Evolutionary conservation across 2,888 invertebrate genomes (phyloP).

Genomic region (Lasioglossum morio): DNA sequence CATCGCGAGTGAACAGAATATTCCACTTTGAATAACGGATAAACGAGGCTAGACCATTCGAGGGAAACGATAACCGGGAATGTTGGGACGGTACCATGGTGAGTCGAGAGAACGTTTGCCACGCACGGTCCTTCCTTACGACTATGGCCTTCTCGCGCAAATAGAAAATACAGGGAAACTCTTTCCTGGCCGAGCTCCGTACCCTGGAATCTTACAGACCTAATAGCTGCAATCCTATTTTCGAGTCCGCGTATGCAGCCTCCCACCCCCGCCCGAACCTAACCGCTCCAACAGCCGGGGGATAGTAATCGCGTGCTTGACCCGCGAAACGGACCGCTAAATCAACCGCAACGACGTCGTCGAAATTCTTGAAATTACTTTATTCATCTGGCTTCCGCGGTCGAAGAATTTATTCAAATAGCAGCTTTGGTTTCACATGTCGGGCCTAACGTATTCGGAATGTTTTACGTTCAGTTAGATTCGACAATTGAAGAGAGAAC

Average conservation of each 20-base stretch:
- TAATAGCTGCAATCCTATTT: conserved; percentile 36
- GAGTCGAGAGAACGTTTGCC: conserved; percentile 34
- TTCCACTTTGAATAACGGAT: conserved; percentile 56
- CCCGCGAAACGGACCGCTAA: conserved; percentile 21
- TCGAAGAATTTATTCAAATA: conserved; percentile 2
- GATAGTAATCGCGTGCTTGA: conserved; percentile 37
- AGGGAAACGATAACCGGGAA: conserved; percentile 43
- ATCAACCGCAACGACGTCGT: conserved; percentile 17
- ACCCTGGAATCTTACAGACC: conserved; percentile 1
- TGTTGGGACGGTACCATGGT: not conserved
- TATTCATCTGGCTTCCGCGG: not conserved
- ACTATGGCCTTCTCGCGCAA: not conserved
- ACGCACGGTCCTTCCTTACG: conserved; percentile 20
- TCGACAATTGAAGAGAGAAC: too few species aligned
- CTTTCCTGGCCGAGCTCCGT: conserved; percentile 17
- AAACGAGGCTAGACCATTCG: conserved; percentile 50
- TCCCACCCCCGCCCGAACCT: not conserved
- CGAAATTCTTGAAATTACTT: conserved; percentile 18
- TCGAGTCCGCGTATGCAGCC: conserved; percentile 21
- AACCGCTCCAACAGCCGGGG: not conserved
- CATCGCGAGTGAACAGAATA: conserved; percentile 54
- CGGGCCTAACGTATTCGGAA: not conserved
- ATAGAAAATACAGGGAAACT: conserved; percentile 35
- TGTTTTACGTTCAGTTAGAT: too few species aligned
- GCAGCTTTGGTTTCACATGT: not conserved